Base-by-base conservation (phyloP, 2,113 vertebrate species). In the Suricata suricatta region DNA sequence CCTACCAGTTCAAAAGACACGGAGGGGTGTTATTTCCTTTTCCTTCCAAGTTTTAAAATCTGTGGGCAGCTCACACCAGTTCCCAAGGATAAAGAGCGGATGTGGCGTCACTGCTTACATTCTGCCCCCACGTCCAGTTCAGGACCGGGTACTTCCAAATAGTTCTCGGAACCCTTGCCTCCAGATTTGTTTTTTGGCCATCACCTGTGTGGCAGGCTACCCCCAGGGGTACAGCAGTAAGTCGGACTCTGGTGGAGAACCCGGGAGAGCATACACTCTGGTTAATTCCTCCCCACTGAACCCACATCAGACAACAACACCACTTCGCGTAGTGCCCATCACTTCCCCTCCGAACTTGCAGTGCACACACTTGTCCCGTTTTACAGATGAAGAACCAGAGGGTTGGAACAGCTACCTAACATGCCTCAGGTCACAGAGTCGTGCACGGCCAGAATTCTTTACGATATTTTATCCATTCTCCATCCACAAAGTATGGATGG, bases 21-120 rank as follows among this genome's bases (percentile, higher is more conserved):
- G 0, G 16, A 83, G 35, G 66, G 64, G 88, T 41, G 93, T 92
- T 77, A 50, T 60, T 97, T 96, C 95, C 94, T 97, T 91, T 95
- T 25, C 77, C 71, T 90, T 29, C 72, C 38, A 96, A 64, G 16
- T 82, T 76, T 90, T 52, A 77, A 88, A 92, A 90, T 47, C 54
- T 38, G 44, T 79, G 23, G 47, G 52, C 10, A n/a, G 86, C 85
- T 38, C 23, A 87, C 41, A 54, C 57, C 47, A 33, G 52, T 88
- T 38, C 60, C 69, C 77, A 86, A 72, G 13, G 52, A n/a, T 14
- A 38, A 83, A 23, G 63, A 10, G 19, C 74, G 66, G 92, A 97
- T 95, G 25, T 91, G 60, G 57, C 21, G 2, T 89, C 72, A 63
- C 44, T 74, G 52, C 29, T 57, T 21, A 47, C 41, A 57, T 68